These are phyloP conservation scores for Marmota monax DNA, from an alignment of 2,113 vertebrate genomes.

Conservation along the genomic window DNA sequence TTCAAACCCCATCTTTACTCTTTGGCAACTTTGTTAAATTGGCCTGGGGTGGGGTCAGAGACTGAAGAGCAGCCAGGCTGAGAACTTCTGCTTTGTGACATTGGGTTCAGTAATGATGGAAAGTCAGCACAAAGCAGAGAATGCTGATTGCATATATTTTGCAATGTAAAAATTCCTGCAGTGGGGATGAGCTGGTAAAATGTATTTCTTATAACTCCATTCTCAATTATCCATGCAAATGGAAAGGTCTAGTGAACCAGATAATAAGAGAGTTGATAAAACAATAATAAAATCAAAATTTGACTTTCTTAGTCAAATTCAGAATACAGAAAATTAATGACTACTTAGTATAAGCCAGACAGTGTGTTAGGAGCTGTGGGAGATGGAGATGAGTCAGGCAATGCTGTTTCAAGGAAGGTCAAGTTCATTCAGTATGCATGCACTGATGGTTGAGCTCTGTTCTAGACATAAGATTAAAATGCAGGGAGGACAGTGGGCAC, in stretches of 20 bases:
- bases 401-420: not conserved
- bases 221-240: slow-evolving; percentile 50
- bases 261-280: slow-evolving; percentile 1
- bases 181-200: not conserved
- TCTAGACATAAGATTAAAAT: not conserved
- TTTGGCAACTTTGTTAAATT: not conserved
- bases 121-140: not conserved
- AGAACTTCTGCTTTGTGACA: not conserved
- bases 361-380: not conserved
- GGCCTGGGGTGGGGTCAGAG: not conserved
- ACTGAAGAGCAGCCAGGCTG: not conserved
- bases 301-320: not conserved
- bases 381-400: not conserved
- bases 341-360: not conserved
- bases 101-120: not conserved
- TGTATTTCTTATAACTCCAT: slow-evolving; percentile 44
- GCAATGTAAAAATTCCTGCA: not conserved
- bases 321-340: slow-evolving; percentile 21
- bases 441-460: not conserved
- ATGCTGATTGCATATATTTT: not conserved
- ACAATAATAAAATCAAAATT: slow-evolving; percentile 32
- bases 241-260: slow-evolving; percentile 35
- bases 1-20: not conserved
- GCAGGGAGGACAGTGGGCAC: not conserved
- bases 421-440: not conserved